These are phyloP conservation scores for Rhopilema esculentum DNA, from an alignment of 30 jellyfish, hydroid and myxozoan genomes.

Conservation along the genomic window DNA sequence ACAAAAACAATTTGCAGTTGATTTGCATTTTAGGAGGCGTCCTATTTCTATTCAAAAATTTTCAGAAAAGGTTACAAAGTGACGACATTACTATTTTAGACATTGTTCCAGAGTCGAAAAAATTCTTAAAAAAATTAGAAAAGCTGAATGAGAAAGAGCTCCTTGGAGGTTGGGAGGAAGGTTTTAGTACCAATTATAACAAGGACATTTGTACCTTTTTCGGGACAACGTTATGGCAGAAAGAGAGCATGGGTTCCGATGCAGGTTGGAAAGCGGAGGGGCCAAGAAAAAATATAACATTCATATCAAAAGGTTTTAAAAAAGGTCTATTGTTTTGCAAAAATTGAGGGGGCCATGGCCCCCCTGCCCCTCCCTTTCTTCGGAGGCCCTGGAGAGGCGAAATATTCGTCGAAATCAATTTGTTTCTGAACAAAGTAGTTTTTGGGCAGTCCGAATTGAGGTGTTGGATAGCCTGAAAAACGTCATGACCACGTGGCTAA, in stretches of 20 bases:
- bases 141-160: conserved; percentile 15
- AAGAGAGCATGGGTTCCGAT: no score
- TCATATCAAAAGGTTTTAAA: no score
- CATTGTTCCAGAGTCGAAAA: conserved; percentile 4
- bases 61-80: conserved; percentile 29
- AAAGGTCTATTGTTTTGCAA: no score
- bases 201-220: neutral
- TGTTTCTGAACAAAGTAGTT: conserved; percentile 19
- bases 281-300: no score
- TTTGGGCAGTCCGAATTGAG: conserved; percentile 20
- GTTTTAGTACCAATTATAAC: neutral
- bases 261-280: no score
- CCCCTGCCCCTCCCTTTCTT: no score
- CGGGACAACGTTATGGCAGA: conserved; percentile 21
- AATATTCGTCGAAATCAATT: neutral
- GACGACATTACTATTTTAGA: conserved; percentile 20
- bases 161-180: conserved; percentile 26
- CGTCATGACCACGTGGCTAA: neutral
- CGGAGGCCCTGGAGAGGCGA: no score
- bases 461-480: conserved; percentile 5
- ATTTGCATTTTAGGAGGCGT: conserved; percentile 13
- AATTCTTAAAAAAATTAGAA: neutral
- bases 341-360: no score
- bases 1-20: conserved; percentile 18
- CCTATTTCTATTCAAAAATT: conserved; percentile 2